These are phyloP conservation scores for Pachydiplax longipennis DNA, from an alignment of 2,888 invertebrate species.

Conservation along the genomic window DNA sequence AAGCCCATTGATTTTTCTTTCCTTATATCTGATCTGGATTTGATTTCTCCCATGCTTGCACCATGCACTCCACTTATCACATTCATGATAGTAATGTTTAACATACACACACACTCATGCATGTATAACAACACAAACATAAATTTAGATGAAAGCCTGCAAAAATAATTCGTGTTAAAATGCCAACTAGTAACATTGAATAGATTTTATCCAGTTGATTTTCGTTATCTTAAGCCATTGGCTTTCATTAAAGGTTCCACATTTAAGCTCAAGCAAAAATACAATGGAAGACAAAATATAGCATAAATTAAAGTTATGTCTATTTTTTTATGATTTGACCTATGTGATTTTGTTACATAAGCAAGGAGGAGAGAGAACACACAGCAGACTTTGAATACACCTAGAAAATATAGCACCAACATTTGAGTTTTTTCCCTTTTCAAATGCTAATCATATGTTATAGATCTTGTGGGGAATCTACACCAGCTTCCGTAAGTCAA, in stretches of 20 bases:
- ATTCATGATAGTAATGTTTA: background rate
- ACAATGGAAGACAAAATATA: constrained; percentile 38
- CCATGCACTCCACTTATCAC: constrained; percentile 14
- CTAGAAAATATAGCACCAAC: constrained; percentile 45
- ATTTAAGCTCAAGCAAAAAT: constrained; percentile 30
- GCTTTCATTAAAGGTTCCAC: constrained; percentile 13
- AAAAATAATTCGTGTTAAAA: background rate
- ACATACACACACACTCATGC: constrained; percentile 16
- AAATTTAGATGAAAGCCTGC: constrained; percentile 23
- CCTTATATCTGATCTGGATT: background rate
- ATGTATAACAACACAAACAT: constrained; percentile 27
- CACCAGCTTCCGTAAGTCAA: constrained; percentile 43
- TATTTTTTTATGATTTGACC: constrained; percentile 1
- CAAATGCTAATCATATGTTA: constrained; percentile 43
- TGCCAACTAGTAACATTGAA: background rate
- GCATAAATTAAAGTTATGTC: constrained; percentile 23
- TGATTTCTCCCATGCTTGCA: constrained; percentile 8
- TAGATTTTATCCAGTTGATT: background rate
- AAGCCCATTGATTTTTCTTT: background rate
- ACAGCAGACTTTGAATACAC: constrained; percentile 44
- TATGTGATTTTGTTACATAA: constrained; percentile 11
- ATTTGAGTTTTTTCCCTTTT: constrained; percentile 40
- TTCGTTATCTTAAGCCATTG: background rate
- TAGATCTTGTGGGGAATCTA: constrained; percentile 35
- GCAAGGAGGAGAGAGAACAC: constrained; percentile 34